Base-by-base conservation (phyloP, 2,797 vertebrate species). In the Chromis chromis region DNA sequence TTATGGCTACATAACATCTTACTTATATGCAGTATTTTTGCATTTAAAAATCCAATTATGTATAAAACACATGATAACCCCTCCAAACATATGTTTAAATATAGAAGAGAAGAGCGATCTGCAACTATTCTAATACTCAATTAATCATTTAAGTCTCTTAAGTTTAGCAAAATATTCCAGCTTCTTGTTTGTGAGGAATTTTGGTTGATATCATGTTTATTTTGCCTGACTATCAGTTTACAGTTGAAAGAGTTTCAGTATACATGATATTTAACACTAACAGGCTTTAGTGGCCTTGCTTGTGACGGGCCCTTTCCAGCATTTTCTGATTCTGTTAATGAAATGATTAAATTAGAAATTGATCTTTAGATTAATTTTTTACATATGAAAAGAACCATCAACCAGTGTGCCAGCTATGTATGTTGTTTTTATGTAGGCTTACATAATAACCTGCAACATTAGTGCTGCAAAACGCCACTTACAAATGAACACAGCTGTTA, bases 381-480 rank as follows among this genome's bases (percentile, higher is more conserved):
- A 1, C 17, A 14, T 24, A 2, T 22, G 2, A 54, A 28, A 54
- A 28, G 9, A 28, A 16, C 25, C 13, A 16, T 50, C 10, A 19
- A 17, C 6, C 21, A n/a, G 2, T 48, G 19, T 44, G 42, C 9
- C 5, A 25, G 22, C 3, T 16, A 16, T 27, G 12, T 16, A 53
- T 2, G 6, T 28, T 17, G 25, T 16, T 17, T 3, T 19, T 54
- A 28, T 3, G 14, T 54, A 21, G 2, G 46, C 19, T 21, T 21
- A 48, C 14, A 1, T 44, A 21, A 52, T 19, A 6, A 62, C 44
- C 25, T 31, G 6, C 44, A 48, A 52, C 33, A 50, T 13, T 9
- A 21, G 50, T 24, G n/a, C 25, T 57, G 50, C 55, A 52, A 60
- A 56, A 3, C 28, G 27, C 4, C 53, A 49, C 46, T 57, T 62